These are phyloP conservation scores for Delichon dasypus DNA, from an alignment of 2,797 vertebrate species.

Conservation along the genomic window DNA sequence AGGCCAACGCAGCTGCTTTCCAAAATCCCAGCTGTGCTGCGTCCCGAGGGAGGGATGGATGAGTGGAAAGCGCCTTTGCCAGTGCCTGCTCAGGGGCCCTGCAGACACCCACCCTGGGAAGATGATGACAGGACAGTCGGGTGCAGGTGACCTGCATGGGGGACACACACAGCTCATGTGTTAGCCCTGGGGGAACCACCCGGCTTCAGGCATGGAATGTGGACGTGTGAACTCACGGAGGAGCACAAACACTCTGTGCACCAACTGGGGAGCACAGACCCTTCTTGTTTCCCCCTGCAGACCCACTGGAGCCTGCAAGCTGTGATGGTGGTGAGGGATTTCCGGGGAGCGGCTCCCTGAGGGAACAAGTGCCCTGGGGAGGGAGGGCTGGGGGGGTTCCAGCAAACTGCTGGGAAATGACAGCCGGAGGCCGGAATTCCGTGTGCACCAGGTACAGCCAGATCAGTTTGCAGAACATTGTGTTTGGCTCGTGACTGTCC, in stretches of 20 bases:
- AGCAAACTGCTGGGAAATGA: background rate
- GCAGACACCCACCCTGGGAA: background rate
- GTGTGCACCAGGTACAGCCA: background rate
- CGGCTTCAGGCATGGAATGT: background rate
- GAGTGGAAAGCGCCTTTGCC: background rate
- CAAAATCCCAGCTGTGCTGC: background rate
- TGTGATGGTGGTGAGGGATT: background rate
- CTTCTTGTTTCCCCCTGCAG: background rate
- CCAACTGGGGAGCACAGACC: background rate
- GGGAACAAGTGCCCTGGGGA: background rate
- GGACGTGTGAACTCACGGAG: fast-evolving
- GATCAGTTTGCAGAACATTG: background rate
- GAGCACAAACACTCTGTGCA: fast-evolving
- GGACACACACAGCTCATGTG: fast-evolving
- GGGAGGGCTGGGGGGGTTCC: background rate
- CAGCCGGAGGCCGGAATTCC: background rate
- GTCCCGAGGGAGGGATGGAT: background rate
- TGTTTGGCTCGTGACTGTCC: background rate
- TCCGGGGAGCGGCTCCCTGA: fast-evolving
- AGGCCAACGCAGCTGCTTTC: background rate
- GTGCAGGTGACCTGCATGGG: fast-evolving
- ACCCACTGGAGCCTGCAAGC: fast-evolving
- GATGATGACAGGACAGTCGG: fast-evolving
- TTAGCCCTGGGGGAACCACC: fast-evolving
- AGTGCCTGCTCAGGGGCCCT: background rate